phyloP scores from a whole-genome alignment of 2,113 vertebrate species.

The Rhabdomys dilectus region DNA sequence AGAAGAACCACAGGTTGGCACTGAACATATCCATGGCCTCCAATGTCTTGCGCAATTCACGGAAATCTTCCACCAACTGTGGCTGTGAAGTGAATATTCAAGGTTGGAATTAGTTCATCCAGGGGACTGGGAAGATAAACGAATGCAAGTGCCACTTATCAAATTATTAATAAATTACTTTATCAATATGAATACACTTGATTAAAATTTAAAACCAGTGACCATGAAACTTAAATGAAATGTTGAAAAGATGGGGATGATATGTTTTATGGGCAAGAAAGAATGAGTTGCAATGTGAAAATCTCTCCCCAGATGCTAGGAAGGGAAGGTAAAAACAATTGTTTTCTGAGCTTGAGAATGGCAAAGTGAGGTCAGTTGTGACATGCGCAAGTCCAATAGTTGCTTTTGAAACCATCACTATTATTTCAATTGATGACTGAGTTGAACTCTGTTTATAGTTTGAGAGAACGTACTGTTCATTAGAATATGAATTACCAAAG shows the following conservation, averaged over 20 bases:
- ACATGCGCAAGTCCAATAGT: not conserved
- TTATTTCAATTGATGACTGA: not conserved
- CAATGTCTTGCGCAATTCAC: slow-evolving; percentile 85
- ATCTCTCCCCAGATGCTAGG: not conserved
- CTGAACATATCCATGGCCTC: slow-evolving; percentile 90
- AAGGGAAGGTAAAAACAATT: not conserved
- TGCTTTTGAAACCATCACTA: not conserved
- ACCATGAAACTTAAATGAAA: not conserved
- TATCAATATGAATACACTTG: not conserved
- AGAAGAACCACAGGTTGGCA: slow-evolving; percentile 90
- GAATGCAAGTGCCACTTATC: not conserved
- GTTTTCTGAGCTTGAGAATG: not conserved
- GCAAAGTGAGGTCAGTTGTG: not conserved
- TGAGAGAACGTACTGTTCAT: not conserved
- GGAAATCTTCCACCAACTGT: slow-evolving; percentile 92
- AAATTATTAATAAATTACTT: not conserved
- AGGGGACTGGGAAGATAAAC: not conserved
- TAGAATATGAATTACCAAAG: not conserved
- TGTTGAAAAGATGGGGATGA: not conserved
- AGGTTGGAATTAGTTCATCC: not conserved
- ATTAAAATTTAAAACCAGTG: not conserved
- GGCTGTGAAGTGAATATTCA: slow-evolving; percentile 83
- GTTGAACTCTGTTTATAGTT: not conserved
- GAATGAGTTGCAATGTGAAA: not conserved
- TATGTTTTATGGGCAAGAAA: not conserved